These are phyloP conservation scores for Lemur catta DNA, from an alignment of 2,797 vertebrate genomes.

Conservation along the genomic window DNA sequence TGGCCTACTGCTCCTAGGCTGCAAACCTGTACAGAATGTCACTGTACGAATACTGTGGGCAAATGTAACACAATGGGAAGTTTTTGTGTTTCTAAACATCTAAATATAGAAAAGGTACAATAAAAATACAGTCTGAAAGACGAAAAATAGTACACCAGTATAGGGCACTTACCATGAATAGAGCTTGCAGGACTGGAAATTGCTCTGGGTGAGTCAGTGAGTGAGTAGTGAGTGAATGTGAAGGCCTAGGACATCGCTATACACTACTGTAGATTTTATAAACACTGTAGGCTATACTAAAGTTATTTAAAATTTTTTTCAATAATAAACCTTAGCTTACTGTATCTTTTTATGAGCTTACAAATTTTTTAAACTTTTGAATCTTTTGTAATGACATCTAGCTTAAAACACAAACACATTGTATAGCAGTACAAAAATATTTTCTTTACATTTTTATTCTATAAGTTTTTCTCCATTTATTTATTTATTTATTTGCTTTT, in stretches of 20 bases:
- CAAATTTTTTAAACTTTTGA: background rate
- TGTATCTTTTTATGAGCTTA: background rate
- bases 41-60: background rate
- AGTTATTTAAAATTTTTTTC: background rate
- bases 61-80: background rate
- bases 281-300: background rate
- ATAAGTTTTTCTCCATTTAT: background rate
- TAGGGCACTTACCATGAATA: background rate
- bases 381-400: background rate
- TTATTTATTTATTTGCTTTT: background rate
- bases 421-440: background rate
- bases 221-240: too few relatives aligned
- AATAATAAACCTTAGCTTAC: background rate
- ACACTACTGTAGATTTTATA: background rate
- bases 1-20: background rate
- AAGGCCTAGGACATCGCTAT: background rate
- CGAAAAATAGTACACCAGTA: background rate
- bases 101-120: background rate
- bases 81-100: too few relatives aligned
- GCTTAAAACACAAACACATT: background rate
- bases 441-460: background rate
- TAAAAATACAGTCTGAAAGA: background rate
- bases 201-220: background rate
- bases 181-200: background rate
- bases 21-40: background rate